phyloP scores from a whole-genome alignment of 2,888 invertebrate species.

The Drosophila melanosoma region DNA sequence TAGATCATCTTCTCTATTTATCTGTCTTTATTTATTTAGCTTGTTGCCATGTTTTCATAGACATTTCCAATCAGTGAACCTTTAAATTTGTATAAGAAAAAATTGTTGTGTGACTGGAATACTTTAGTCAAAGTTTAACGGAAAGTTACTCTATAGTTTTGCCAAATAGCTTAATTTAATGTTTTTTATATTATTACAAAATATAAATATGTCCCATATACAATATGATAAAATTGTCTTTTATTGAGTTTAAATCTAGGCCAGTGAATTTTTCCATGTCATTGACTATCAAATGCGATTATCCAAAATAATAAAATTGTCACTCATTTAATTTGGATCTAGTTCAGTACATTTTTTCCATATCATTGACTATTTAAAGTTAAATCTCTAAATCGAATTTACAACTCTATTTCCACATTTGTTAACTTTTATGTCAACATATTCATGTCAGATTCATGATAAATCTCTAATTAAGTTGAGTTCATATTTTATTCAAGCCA shows the following conservation, averaged over 20 bases:
- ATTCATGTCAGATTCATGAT: constrained; percentile 23
- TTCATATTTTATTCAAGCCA: constrained; percentile 13
- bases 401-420: constrained; percentile 9
- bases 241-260: background rate
- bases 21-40: background rate
- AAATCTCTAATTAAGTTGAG: constrained; percentile 16
- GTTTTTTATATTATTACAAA: background rate
- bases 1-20: background rate
- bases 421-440: constrained; percentile 11
- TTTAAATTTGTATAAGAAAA: background rate
- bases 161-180: background rate
- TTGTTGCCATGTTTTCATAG: background rate
- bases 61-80: background rate
- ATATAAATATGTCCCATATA: background rate
- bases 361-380: background rate
- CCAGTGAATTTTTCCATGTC: background rate
- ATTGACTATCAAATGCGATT: background rate
- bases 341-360: background rate
- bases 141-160: background rate
- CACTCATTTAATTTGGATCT: background rate
- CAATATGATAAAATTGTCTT: background rate
- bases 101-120: background rate
- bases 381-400: background rate
- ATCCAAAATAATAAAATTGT: background rate
- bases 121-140: background rate